Percentiles rank a stretch among this genome's conserved stretches.
Evolutionary conservation across 2,113 vertebrate species (phyloP).

Genomic region (Chlamydotis undulata): DNA sequence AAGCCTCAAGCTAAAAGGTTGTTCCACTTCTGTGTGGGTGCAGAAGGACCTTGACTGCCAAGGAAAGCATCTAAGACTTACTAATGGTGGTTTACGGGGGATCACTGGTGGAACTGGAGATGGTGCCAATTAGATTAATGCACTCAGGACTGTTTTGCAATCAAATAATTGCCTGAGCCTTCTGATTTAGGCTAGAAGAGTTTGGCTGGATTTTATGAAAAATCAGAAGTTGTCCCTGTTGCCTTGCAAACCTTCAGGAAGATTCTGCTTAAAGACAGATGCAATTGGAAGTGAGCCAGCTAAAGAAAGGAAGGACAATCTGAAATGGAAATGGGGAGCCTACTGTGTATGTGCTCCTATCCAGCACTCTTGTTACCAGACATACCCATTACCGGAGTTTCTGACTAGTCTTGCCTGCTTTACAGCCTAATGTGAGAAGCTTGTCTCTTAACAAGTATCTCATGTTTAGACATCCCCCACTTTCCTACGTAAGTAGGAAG

Average conservation of each 20-base stretch:
- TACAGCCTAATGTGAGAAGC: neutral
- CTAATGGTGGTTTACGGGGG: neutral
- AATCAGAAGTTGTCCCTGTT: neutral
- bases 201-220: neutral
- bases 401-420: neutral
- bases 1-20: neutral
- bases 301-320: neutral
- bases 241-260: neutral
- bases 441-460: neutral
- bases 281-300: neutral
- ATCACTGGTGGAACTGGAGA: neutral
- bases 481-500: neutral
- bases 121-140: neutral
- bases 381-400: neutral
- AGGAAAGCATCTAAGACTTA: neutral
- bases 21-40: neutral
- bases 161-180: neutral
- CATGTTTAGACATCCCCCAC: neutral
- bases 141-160: neutral
- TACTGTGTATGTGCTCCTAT: neutral
- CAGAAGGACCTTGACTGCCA: neutral
- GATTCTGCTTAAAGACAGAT: neutral
- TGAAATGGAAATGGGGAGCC: neutral
- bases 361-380: neutral
- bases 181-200: neutral